Evolutionary conservation across 2,113 vertebrate genomes (phyloP), one percentile per base, ranked within the genome.

Genomic region (Corynorhinus townsendii): DNA sequence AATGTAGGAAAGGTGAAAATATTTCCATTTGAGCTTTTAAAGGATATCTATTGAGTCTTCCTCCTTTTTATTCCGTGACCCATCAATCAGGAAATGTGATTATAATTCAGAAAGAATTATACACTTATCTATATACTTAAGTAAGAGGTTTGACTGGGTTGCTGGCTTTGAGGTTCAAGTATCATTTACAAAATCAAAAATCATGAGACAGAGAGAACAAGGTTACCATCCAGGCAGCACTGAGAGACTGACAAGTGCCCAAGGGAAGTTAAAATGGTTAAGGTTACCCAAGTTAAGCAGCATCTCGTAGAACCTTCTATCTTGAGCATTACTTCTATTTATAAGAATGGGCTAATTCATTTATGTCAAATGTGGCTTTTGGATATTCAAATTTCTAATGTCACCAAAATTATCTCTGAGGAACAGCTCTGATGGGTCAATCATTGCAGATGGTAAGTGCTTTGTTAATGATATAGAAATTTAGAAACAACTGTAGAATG

Each of bases 391-490:
- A 96, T 98, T 97, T 95, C 1, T 89, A 98, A 97, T 98, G 98
- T 98, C 98, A 98, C 97, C 98, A 97, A 98, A 98, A 98, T 98
- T 97, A 98, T 98, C 98, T 98, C 97, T 95, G 96, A 98, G 98
- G 98, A 98, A 94, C 97, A 98, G 97, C 97, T 97, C 98, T 98
- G 98, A 98, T 97, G 97, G 98, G 98, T 98, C 98, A 98, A 97
- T 98, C 98, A 97, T 96, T 97, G 96, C 98, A 98, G 98, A 98
- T 98, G 98, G 98, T 97, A 98, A 98, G 97, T 98, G 98, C 97
- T 98, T 98, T 98, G 98, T 98, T 99, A 99, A 98, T 99, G 98
- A 98, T 98, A 98, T 96, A 98, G 96, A 98, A 98, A 98, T 98
- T 98, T 98, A 98, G 97, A 98, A 98, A 98, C 98, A 98, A 98